Evolutionary conservation across 1,140 invertebrate genomes (phyloP), one percentile per base, ranked within the genome.

Genomic region (Neodiprion virginianus): DNA sequence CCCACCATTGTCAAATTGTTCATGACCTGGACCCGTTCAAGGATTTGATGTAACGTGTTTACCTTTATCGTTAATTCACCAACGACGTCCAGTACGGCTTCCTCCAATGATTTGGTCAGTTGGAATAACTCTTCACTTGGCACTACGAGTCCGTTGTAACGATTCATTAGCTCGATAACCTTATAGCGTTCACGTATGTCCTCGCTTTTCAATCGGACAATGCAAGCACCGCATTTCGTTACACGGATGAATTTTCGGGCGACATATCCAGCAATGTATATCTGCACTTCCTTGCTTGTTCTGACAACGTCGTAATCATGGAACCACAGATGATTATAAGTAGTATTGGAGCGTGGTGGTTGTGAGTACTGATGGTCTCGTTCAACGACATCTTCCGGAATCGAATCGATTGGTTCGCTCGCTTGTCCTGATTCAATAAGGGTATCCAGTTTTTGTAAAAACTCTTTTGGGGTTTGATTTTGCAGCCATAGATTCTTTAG

Each of bases 241-340:
- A 72, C 47, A 53, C 67, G 67, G 10, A 17, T 67, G 2, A 75
- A 69, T 74, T 71, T 76, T 40, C 69, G 74, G 4, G 47, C 76
- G 12, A 78, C 74, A 67, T 73, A 78, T 10, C 76, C 74, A 12
- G 76, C 74, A n/a, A 78, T 70, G 28, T 76, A 74, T 8, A 74
- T 47, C 48, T 66, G 8, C 66, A 78, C 76, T 65, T 69, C 53
- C 12, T 77, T 67, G 23, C 76, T 77, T 14, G 76, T 77, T 70
- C 12, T 23, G 17, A 69, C 69, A 12, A 75, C 65, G 71, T 77
- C 72, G 67, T 77, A 75, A 49, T 75, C 53, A 69, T 77, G 76
- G n/a, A 69, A 67, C 14, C 40, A 14, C 12, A 74, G 14, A 61
- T 49, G 67, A 70, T 47, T 17, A 3, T 21, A 17, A 17, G 17